These are phyloP conservation scores for Oceanodroma leucorhoa DNA, from an alignment of 2,797 vertebrate genomes.

Conservation along the genomic window DNA sequence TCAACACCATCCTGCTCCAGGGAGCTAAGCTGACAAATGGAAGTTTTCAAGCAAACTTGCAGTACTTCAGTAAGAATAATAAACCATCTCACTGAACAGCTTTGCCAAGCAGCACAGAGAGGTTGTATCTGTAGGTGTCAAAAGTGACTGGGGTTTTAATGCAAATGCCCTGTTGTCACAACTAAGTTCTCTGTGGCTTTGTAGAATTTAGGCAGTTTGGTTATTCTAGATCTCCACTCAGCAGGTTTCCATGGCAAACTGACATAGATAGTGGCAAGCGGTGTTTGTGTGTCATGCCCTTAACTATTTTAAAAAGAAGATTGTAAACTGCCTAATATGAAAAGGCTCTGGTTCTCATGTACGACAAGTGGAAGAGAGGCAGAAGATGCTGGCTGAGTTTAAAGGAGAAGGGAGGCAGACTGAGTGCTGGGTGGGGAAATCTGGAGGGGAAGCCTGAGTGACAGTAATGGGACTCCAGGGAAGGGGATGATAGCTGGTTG, in stretches of 20 bases:
- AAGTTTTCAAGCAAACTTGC: constrained; percentile 15
- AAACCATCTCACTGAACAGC: not conserved
- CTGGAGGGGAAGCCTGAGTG: constrained; percentile 34
- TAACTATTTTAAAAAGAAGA: not conserved
- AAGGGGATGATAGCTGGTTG: constrained; percentile 33
- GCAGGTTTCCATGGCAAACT: constrained; percentile 27
- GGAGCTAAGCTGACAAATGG: constrained; percentile 7
- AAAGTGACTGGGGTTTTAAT: constrained; percentile 21
- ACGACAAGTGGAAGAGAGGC: not conserved
- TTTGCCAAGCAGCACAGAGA: constrained; percentile 12
- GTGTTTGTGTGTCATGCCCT: not conserved
- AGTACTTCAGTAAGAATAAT: not conserved
- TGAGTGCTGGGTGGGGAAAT: constrained; percentile 36
- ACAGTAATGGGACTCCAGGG: constrained; percentile 53
- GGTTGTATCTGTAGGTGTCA: constrained; percentile 29
- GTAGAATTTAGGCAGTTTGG: constrained; percentile 8
- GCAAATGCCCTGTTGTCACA: not conserved
- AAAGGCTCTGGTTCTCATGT: not conserved
- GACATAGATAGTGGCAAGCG: not conserved
- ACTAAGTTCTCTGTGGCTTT: not conserved
- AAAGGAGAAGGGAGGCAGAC: not conserved
- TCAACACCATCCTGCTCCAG: not conserved
- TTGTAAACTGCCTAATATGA: not conserved
- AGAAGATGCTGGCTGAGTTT: constrained; percentile 23
- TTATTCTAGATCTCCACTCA: constrained; percentile 4